phyloP scores from a whole-genome alignment of 1,140 invertebrate species.

The Mesaphorura yosii region DNA sequence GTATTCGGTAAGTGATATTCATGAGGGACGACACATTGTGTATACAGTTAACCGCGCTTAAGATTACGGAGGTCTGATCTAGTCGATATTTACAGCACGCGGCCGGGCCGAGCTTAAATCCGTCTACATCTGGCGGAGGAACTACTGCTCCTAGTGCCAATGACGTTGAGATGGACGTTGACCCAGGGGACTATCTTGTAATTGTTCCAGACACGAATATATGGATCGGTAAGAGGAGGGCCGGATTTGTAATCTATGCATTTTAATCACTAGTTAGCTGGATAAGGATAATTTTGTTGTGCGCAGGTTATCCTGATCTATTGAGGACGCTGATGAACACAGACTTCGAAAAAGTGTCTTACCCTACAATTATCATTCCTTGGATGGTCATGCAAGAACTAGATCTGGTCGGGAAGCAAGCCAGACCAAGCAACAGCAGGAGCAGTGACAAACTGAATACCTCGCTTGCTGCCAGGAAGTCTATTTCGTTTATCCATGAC shows the following conservation, averaged over 20 bases:
- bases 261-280: neutral
- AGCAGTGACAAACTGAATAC: neutral
- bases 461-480: neutral
- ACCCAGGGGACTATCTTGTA: too few species aligned
- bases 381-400: constrained; percentile 31
- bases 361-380: constrained; percentile 20
- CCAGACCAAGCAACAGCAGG: too few species aligned
- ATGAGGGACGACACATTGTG: too few species aligned
- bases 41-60: too few species aligned
- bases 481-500: constrained; percentile 20
- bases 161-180: constrained; percentile 13
- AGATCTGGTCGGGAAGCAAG: constrained; percentile 12
- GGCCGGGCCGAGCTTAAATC: too few species aligned
- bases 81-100: too few species aligned
- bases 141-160: too few species aligned
- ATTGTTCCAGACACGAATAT: constrained; percentile 29
- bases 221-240: constrained; percentile 21
- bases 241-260: neutral
- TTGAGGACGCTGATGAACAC: constrained; percentile 15
- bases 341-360: constrained; percentile 7
- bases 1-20: too few species aligned
- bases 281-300: neutral
- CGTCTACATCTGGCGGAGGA: too few species aligned
- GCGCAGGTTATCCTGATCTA: constrained; percentile 13
- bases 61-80: too few species aligned